Evolutionary conservation across 2,113 vertebrate genomes (phyloP).

Genomic region (Uria lomvia): DNA sequence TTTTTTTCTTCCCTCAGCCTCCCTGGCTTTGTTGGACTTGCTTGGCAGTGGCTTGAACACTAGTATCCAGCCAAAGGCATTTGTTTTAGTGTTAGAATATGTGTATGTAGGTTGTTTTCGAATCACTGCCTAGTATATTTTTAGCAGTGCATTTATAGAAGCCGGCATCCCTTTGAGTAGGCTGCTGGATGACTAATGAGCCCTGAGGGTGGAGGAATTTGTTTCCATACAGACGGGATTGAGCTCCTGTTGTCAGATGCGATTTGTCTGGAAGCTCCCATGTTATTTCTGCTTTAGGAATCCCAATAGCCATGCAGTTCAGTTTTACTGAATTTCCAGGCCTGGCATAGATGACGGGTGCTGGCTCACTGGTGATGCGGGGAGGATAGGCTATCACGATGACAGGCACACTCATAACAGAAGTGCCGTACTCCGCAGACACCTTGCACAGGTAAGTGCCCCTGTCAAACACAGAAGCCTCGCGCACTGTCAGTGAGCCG

Average conservation of each 20-base stretch:
- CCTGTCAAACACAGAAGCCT: constrained; percentile 84
- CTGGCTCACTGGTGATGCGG: constrained; percentile 82
- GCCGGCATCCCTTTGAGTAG: constrained; percentile 78
- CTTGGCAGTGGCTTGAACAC: constrained; percentile 66
- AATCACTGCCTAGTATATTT: constrained; percentile 85
- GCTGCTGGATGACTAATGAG: constrained; percentile 85
- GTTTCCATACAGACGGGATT: constrained; percentile 85
- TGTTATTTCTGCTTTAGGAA: constrained; percentile 81
- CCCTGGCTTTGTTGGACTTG: constrained; percentile 8
- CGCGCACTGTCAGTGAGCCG: constrained; percentile 81
- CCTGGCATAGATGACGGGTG: constrained; percentile 79
- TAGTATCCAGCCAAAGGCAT: background rate
- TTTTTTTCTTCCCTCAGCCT: background rate
- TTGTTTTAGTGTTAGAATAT: constrained; percentile 76
- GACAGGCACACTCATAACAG: constrained; percentile 74
- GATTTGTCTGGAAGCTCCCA: constrained; percentile 89
- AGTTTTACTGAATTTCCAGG: constrained; percentile 83
- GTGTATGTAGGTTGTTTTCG: constrained; percentile 84
- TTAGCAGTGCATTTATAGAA: constrained; percentile 88
- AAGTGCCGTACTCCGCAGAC: constrained; percentile 76
- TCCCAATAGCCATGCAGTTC: constrained; percentile 81
- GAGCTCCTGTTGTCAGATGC: constrained; percentile 73
- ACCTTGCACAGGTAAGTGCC: constrained; percentile 84
- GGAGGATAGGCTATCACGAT: constrained; percentile 85
- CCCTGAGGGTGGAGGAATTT: constrained; percentile 89